phyloP scores from a whole-genome alignment of 2,113 vertebrate genomes.

The Eclectus roratus region DNA sequence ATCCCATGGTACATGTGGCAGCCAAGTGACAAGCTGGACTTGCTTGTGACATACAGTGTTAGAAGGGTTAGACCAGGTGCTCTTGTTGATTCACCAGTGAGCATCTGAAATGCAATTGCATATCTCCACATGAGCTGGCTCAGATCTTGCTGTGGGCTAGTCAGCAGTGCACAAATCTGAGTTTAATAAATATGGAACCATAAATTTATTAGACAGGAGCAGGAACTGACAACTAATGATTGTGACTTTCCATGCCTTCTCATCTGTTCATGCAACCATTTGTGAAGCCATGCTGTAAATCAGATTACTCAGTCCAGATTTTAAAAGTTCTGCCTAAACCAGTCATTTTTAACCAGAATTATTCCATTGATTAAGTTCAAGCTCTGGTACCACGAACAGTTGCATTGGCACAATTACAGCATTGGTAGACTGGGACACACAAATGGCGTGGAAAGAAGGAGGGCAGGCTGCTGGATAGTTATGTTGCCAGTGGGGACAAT shows the following conservation, averaged over 20 bases:
- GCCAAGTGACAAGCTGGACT: neutral
- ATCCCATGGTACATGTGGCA: neutral
- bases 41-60: neutral
- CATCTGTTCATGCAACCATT: neutral
- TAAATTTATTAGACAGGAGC: constrained; percentile 31
- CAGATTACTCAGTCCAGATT: neutral
- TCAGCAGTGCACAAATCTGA: constrained; percentile 9
- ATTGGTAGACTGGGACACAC: neutral
- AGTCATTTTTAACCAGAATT: neutral
- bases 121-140: constrained; percentile 9
- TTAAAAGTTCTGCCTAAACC: neutral
- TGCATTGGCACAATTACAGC: neutral
- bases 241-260: constrained; percentile 3
- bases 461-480: neutral
- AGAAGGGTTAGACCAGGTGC: neutral
- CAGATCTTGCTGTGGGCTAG: neutral
- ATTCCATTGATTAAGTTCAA: neutral
- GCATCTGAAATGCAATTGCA: neutral
- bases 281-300: neutral
- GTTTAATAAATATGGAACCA: constrained; percentile 10
- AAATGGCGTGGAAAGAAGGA: neutral
- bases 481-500: neutral
- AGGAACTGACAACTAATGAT: neutral
- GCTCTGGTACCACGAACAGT: neutral
- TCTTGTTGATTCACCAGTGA: neutral